Base-by-base conservation (phyloP, 2,797 vertebrate genomes). In the Sebastes taczanowskii region DNA sequence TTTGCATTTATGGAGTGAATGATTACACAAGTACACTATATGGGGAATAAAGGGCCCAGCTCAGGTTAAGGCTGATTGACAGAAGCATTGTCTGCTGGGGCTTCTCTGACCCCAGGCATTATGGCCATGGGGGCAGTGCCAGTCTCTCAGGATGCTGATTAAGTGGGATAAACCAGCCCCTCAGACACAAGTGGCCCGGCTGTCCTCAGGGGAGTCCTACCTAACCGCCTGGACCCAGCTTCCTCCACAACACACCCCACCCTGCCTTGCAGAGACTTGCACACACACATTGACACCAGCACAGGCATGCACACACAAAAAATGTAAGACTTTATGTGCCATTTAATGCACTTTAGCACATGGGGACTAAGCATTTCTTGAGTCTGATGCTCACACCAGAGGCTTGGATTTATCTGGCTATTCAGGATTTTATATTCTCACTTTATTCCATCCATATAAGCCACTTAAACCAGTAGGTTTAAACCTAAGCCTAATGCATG, bases 21-120 rank as follows among this genome's bases (percentile, higher is more conserved):
- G 91, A 95, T 94, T 90, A 93, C 91, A 91, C 89, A 89, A 91
- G 87, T 92, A 94, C 91, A 94, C 92, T 93, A 92, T 94, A 94
- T 91, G 89, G 88, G 90, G 76, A 90, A 93, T 86, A 92, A 94
- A 92, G 83, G 88, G 83, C 81, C 86, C 74, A 84, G 86, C 88
- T 91, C 92, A 94, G 91, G 92, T 94, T 95, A 95, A 95, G 93
- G 78, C 92, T 95, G 95, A 95, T 73, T 94, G 95, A 94, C 94
- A 90, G 92, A 71, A 65, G 71, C 83, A 93, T 95, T 95, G 93
- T 95, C 82, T 92, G 86, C 11, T 53, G 64, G 70, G 82, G 88
- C 89, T 94, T 94, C 92, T 92, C 87, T 93, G 90, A 94, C 92
- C 92, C 69, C 84, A 71, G 83, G 90, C 90, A 92, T 95, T 94